phyloP scores from a whole-genome alignment of 1,140 invertebrate genomes.

The Apolygus lucorum region DNA sequence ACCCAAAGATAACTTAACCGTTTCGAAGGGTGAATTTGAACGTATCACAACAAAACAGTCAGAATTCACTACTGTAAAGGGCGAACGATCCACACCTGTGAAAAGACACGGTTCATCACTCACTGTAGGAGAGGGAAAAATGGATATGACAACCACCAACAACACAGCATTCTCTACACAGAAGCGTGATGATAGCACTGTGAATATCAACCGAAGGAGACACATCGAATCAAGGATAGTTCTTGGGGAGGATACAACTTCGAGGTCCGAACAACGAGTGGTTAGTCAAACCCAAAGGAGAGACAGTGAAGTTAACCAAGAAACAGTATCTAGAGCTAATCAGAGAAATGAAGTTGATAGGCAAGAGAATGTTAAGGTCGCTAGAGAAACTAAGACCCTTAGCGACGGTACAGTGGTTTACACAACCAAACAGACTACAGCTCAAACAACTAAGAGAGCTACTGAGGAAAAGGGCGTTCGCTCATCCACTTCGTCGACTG shows the following conservation, averaged over 20 bases:
- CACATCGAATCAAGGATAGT: constrained; percentile 55
- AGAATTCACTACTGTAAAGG: constrained; percentile 42
- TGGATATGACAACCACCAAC: constrained; percentile 45
- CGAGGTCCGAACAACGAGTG: constrained; percentile 26
- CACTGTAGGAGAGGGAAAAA: constrained; percentile 44
- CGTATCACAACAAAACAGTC: constrained; percentile 42
- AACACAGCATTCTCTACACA: constrained; percentile 43
- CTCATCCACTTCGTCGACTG: too few species aligned
- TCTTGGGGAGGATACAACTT: constrained; percentile 47
- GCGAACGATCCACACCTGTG: constrained; percentile 40
- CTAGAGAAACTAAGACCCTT: constrained; percentile 41
- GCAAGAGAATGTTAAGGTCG: constrained; percentile 33
- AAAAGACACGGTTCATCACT: constrained; percentile 40
- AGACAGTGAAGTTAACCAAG: neutral
- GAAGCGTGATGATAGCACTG: constrained; percentile 37
- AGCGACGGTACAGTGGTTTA: constrained; percentile 46
- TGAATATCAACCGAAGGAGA: constrained; percentile 41
- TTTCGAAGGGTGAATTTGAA: constrained; percentile 44
- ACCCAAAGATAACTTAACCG: constrained; percentile 43
- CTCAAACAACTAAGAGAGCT: constrained; percentile 31
- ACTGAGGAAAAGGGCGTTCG: constrained; percentile 35
- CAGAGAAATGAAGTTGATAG: neutral
- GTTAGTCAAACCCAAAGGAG: constrained; percentile 33
- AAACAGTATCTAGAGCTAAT: neutral
- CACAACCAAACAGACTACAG: constrained; percentile 44